Evolutionary conservation across 92 coral and sea anemone genomes (phyloP), one percentile per base, ranked within the genome.

Genomic region (Pocillopora grandis): DNA sequence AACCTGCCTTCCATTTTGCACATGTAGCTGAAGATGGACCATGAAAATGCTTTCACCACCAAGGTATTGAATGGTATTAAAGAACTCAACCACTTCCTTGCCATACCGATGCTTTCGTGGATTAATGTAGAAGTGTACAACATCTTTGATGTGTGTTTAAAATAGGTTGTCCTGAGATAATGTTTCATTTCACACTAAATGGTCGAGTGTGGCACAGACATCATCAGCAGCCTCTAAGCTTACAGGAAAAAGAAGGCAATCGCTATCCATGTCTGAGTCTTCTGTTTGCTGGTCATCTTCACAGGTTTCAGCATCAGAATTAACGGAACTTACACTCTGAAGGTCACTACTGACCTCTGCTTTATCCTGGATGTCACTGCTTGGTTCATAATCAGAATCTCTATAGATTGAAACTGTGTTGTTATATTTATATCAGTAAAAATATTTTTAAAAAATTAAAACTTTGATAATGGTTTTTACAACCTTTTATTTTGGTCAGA

Each of bases 21-120:
- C 90, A 87, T 5, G 91, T 88, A 18, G 88, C 88, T 83, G 88
- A 23, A 12, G 88, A 88, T 83, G 87, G 84, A 6, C 91, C 91
- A n/a, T 88, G 88, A 58, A 88, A 88, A 67, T 89, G 88, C 92
- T 89, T 74, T 80, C 86, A 10, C 92, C 92, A 48, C 86, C 92
- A 84, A 84, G 88, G 49, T 89, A 84, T 84, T 68, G 79, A 89
- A 89, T 89, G 58, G 92, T 63, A 84, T 89, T 89, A 36, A 55
- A 84, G 67, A 89, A 89, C 36, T 89, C 89, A 79, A 89, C 27
- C 77, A 84, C 89, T 13, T 89, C 89, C 18, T 85, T 35, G 71
- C 85, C 92, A 62, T 84, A 89, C 62, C 66, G 92, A 80, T 84
- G 91, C 68, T 57, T 48, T 76, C 62, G 62, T 67, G 77, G 87